Percentiles rank a stretch among this genome's conserved stretches.
Conservation (phyloP, 2,888 invertebrate genomes). For the Tenthredo mesomela region DNA sequence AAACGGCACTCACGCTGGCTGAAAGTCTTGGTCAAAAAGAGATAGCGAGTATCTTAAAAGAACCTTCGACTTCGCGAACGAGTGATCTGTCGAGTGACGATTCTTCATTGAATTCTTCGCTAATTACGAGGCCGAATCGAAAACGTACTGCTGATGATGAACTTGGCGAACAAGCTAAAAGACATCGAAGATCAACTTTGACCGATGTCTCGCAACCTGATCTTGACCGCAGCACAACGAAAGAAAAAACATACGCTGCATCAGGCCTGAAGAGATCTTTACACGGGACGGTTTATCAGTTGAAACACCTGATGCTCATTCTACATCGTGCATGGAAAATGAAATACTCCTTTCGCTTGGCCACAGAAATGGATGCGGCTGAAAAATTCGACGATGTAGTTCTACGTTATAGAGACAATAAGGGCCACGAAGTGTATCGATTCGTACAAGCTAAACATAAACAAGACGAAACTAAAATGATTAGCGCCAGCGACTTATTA, state of each 20-base stretch:
- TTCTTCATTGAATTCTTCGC: not conserved
- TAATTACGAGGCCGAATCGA: not conserved
- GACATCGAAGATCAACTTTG: not conserved
- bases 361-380: conserved; percentile 53
- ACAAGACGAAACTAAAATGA: not conserved
- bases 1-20: not conserved
- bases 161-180: not conserved
- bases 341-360: conserved; percentile 45
- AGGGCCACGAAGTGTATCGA: not conserved
- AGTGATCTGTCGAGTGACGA: not conserved
- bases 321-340: conserved; percentile 41
- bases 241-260: not conserved
- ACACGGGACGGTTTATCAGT: conserved; percentile 51
- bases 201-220: not conserved
- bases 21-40: not conserved
- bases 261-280: conserved; percentile 10
- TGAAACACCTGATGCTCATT: conserved; percentile 55
- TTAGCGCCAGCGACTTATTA: not conserved
- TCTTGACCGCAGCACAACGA: not conserved
- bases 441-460: conserved; percentile 24
- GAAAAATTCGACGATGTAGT: conserved; percentile 53
- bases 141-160: not conserved
- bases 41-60: not conserved
- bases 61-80: not conserved
- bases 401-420: conserved; percentile 6